Base-by-base conservation (phyloP, 2,888 invertebrate genomes). In the Hyppa rectilinea region DNA sequence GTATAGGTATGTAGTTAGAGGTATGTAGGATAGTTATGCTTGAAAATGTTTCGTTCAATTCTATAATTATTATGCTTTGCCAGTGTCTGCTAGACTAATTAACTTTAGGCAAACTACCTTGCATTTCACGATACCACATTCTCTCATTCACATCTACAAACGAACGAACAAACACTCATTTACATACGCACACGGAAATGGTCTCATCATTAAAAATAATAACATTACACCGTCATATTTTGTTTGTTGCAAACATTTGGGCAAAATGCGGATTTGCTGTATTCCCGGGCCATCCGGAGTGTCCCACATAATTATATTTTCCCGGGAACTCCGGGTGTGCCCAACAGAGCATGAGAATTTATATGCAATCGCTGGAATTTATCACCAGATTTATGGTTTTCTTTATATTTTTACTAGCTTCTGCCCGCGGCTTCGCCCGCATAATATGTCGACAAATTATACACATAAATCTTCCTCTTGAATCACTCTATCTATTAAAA, bases 281-380 rank as follows among this genome's bases (percentile, higher is more conserved):
- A 49, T 55, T 34, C 17, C 23, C 40, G 50, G 68, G 38, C 40
- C 62, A 65, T 62, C 47, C 31, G 17, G 36, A 49, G 49, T 62
- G 56, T 71, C 69, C 71, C 36, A 70, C 43, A 71, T 80, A 80
- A 80, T 83, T 77, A 72, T 75, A 65, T 83, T 82, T 73, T 52
- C 38, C 55, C 26, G 34, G 50, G 36, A 47, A 65, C 36, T 60
- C 31, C 58, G 50, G 29, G 45, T 29, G 59, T 75, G 71, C 50
- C 62, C 65, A 65, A 65, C 80, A 49, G 66, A 77, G 67, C 78
- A 64, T 74, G 65, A 38, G 49, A 71, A 81, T 83, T 83, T 84
- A 85, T 84, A 76, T 85, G 75, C 71, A 71, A 38, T 68, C 67
- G 53, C 58, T 55, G 53, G 60, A 68, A 72, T 81, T 76, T 78